Percentiles rank a stretch among this genome's conserved stretches.
Conservation (phyloP, 2,888 invertebrate genomes). For the Stenolophus ochropezus region DNA sequence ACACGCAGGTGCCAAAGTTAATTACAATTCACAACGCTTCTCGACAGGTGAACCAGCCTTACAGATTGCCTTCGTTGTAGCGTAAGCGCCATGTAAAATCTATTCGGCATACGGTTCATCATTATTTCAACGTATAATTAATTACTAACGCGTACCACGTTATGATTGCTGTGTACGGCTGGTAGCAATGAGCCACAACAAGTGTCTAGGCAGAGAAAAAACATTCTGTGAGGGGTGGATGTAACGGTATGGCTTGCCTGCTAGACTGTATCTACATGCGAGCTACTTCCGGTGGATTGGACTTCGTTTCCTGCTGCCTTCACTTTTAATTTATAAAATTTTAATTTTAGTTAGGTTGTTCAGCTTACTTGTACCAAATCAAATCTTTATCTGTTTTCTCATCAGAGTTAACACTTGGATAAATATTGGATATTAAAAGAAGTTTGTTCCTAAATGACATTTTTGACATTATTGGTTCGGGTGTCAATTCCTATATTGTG, state of each 20-base stretch:
- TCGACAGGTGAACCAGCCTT: conserved; percentile 24
- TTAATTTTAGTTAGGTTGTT: too few relatives aligned
- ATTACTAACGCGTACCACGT: conserved; percentile 22
- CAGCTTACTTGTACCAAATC: too few relatives aligned
- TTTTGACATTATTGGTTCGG: too few relatives aligned
- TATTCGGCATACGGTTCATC: conserved; percentile 49
- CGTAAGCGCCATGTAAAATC: conserved; percentile 47
- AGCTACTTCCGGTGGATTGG: conserved; percentile 59
- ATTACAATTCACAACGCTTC: neutral
- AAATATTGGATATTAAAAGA: too few relatives aligned
- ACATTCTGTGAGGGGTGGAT: conserved; percentile 41
- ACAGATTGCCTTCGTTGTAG: neutral
- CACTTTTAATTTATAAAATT: too few relatives aligned
- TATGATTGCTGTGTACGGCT: conserved; percentile 35
- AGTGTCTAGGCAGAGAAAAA: conserved; percentile 13
- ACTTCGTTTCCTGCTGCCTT: conserved; percentile 21
- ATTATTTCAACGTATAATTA: conserved; percentile 47
- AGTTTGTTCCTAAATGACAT: too few relatives aligned
- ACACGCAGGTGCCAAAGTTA: conserved; percentile 20
- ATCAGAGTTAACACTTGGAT: too few relatives aligned
- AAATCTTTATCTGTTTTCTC: too few relatives aligned
- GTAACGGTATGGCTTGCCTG: conserved; percentile 43
- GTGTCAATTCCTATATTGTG: too few relatives aligned
- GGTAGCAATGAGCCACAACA: neutral
- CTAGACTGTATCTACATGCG: conserved; percentile 62